phyloP scores from a whole-genome alignment of 2,888 invertebrate genomes.

The Netelia fuscicornis region DNA sequence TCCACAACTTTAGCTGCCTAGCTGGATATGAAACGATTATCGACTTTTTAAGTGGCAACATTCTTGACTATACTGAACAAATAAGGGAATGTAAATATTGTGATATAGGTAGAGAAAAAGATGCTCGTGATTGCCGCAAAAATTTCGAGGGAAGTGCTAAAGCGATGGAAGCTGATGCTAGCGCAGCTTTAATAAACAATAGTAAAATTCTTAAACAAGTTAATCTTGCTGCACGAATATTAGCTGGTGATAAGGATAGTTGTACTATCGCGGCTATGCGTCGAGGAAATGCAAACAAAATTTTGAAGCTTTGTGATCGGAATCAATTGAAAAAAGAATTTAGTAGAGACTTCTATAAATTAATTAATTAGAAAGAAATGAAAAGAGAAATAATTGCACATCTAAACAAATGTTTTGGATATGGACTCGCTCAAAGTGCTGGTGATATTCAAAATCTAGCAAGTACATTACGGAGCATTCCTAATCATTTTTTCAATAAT shows the following conservation, averaged over 20 bases:
- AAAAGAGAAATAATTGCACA: not conserved
- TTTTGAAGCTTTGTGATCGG: constrained; percentile 27
- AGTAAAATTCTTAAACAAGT: constrained; percentile 6
- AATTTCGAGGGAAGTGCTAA: constrained; percentile 17
- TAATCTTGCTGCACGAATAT: constrained; percentile 2
- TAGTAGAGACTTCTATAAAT: constrained; percentile 27
- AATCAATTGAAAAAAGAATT: constrained; percentile 41
- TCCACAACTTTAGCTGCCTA: too few species aligned
- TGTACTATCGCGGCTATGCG: constrained; percentile 31
- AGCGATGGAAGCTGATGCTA: constrained; percentile 32
- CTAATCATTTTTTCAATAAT: constrained; percentile 56
- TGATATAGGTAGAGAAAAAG: too few species aligned
- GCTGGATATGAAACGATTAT: not conserved
- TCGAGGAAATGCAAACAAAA: constrained; percentile 7
- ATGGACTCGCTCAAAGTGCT: constrained; percentile 54
- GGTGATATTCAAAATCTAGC: constrained; percentile 44
- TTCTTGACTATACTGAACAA: not conserved
- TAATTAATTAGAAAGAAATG: not conserved
- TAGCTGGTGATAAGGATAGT: constrained; percentile 19
- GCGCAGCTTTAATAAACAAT: not conserved
- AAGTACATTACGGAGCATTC: constrained; percentile 42
- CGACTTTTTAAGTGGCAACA: not conserved
- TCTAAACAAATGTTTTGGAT: constrained; percentile 61
- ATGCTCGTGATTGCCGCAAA: not conserved
- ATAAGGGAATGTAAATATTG: constrained; percentile 21